Base-by-base conservation (phyloP, 2,113 vertebrate species). In the Willisornis vidua region DNA sequence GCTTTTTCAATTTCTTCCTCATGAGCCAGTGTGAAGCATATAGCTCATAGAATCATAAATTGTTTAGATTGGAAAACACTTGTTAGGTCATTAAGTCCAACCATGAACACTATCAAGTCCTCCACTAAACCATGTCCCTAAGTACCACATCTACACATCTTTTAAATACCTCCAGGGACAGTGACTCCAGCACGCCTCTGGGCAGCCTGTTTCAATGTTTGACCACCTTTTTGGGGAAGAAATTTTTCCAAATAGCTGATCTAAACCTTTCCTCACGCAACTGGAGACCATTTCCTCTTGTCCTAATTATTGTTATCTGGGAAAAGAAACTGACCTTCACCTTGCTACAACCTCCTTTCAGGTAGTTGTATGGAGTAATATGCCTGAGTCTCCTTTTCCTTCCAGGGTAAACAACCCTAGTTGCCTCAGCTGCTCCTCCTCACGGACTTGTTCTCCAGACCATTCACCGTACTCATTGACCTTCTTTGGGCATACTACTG, bases 401-500 rank as follows among this genome's bases (percentile, higher is more conserved):
- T 63, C 31, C 54, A 58, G 18, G 23, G 16, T 57, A 57, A 45
- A 57, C 17, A 28, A 57, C 3, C 24, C 41, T 13, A 28, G 18
- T 45, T 35, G 7, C 33, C 18, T 22, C 54, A 58, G 10, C 10
- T 25, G 0, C 5, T 45, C 3, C 7, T 57, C 4, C 7, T 57
- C 4, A 5, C 4, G 6, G 19, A 28, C 1, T 5, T n/a, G 16
- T 70, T 35, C 41, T 55, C 33, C 23, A 68, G 10, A 49, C 5
- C 22, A 4, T 55, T 37, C 35, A 14, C 16, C n/a, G 29, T 14
- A 10, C 68, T 57, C 1, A 0, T 7, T 45, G 19, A 4, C 16
- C 49, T 70, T 63, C 29, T 51, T 57, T 49, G 35, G 41, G 63
- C 26, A 7, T 2, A 3, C 13, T 25, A 5, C 24, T 25, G 6